Percentiles rank a stretch among this genome's conserved stretches.
These are phyloP conservation scores for Siphlonurus alternatus DNA, from an alignment of 2,888 invertebrate species.

Conservation along the genomic window DNA sequence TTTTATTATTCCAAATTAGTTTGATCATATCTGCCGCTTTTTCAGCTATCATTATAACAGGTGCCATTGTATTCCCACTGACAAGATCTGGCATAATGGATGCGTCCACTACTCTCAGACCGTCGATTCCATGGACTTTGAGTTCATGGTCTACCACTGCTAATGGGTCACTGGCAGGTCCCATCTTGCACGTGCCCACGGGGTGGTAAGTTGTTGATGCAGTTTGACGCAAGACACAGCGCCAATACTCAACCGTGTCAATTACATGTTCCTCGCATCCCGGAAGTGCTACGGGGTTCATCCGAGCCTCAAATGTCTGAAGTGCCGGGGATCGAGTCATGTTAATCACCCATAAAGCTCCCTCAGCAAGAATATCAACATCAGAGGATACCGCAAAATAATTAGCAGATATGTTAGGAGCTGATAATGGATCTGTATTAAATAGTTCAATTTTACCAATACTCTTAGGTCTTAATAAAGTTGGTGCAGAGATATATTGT, in stretches of 20 bases:
- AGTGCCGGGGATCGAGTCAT: constrained; percentile 41
- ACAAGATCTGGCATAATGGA: constrained; percentile 80
- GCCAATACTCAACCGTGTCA: constrained; percentile 73
- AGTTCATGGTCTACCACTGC: constrained; percentile 68
- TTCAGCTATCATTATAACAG: constrained; percentile 79
- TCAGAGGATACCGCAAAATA: background rate
- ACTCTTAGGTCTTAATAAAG: background rate
- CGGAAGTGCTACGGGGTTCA: constrained; percentile 64
- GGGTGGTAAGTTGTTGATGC: constrained; percentile 74
- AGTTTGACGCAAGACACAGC: constrained; percentile 64
- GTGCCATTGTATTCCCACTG: constrained; percentile 81
- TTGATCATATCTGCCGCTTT: constrained; percentile 71
- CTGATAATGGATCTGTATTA: background rate
- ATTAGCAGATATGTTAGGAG: background rate
- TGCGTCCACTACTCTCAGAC: constrained; percentile 64
- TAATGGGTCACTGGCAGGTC: constrained; percentile 50
- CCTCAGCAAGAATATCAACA: background rate
- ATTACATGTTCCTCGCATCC: constrained; percentile 56
- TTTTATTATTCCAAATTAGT: background rate
- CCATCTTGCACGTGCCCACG: constrained; percentile 75
- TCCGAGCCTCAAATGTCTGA: constrained; percentile 59
- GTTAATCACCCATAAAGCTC: background rate
- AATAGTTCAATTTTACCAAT: background rate
- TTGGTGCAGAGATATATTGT: background rate
- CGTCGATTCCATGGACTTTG: constrained; percentile 58